A percentile compares a stretch with the other conserved stretches of the same genome.
Evolutionary conservation across 2,888 invertebrate species (phyloP).

Genomic region (Amiota communis): DNA sequence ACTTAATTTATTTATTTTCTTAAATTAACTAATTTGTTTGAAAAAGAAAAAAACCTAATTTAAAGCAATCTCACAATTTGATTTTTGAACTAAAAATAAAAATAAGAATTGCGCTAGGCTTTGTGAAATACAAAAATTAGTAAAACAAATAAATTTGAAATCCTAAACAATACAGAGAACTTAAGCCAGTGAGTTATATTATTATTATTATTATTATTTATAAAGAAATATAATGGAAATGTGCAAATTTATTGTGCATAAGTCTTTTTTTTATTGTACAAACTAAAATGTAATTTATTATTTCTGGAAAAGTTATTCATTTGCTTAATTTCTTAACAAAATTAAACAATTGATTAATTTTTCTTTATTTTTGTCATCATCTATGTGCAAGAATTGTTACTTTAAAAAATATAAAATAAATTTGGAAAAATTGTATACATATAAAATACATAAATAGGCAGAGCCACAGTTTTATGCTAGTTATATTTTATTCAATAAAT

Average conservation of each 20-base stretch:
- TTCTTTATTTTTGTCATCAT: neutral
- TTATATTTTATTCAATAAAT: conserved; percentile 20
- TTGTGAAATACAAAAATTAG: conserved; percentile 13
- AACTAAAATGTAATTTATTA: neutral
- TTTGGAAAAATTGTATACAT: conserved; percentile 13
- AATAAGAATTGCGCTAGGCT: neutral
- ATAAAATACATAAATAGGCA: conserved; percentile 49
- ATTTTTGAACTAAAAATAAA: conserved; percentile 13
- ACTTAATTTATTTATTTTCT: conserved; percentile 6
- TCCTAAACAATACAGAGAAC: neutral
- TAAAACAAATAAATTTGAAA: conserved; percentile 15
- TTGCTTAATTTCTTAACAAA: conserved; percentile 5
- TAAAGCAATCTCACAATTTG: neutral
- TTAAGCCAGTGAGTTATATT: conserved; percentile 1
- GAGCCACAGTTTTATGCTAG: conserved; percentile 49
- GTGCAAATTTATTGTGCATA: neutral
- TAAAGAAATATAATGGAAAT: neutral
- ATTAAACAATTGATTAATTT: conserved; percentile 23
- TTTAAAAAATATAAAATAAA: conserved; percentile 53
- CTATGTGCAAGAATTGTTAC: conserved; percentile 44
- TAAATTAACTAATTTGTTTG: conserved; percentile 19
- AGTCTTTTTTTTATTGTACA: conserved; percentile 28
- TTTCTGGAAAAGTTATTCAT: neutral
- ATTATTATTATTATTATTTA: neutral
- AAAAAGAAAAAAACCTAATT: conserved; percentile 17